Percentiles rank a stretch among this genome's conserved stretches.
Evolutionary conservation across 2,797 vertebrate species (phyloP).

Genomic region (Sylvia borin): DNA sequence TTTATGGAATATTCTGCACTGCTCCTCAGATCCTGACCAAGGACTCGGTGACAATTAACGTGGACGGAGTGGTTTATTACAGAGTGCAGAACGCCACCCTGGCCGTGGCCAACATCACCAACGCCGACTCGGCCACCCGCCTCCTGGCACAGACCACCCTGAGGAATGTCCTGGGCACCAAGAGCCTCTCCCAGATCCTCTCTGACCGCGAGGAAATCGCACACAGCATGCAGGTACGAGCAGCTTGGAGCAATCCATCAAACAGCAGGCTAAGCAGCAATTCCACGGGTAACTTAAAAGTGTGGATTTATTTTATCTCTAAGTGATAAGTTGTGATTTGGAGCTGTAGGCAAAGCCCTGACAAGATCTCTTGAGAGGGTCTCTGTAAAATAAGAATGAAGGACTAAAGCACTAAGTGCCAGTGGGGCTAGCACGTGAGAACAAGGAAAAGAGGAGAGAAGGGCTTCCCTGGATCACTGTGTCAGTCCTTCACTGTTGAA

Average conservation of each 20-base stretch:
- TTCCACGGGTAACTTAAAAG: background rate
- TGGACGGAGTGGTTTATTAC: constrained; percentile 96
- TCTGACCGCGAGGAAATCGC: constrained; percentile 96
- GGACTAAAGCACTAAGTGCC: background rate
- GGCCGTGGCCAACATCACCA: constrained; percentile 94
- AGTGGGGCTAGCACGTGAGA: background rate
- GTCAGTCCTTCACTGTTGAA: background rate
- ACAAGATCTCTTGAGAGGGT: background rate
- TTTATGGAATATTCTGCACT: background rate
- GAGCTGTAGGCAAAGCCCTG: background rate
- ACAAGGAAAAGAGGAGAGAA: background rate
- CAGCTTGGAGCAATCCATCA: background rate
- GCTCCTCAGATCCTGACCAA: constrained; percentile 89
- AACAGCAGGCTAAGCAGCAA: background rate
- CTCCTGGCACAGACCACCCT: constrained; percentile 94
- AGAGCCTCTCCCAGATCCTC: constrained; percentile 94
- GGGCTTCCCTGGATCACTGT: background rate
- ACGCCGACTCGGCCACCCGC: constrained; percentile 90
- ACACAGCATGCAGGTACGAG: constrained; percentile 92
- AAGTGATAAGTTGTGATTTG: background rate
- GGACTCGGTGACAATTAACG: constrained; percentile 92
- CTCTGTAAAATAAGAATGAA: background rate
- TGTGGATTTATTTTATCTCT: background rate
- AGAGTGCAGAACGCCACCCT: constrained; percentile 92
- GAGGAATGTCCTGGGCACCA: constrained; percentile 94